Base-by-base conservation (phyloP, 2,888 invertebrate genomes). In the Torymus tubicola region DNA sequence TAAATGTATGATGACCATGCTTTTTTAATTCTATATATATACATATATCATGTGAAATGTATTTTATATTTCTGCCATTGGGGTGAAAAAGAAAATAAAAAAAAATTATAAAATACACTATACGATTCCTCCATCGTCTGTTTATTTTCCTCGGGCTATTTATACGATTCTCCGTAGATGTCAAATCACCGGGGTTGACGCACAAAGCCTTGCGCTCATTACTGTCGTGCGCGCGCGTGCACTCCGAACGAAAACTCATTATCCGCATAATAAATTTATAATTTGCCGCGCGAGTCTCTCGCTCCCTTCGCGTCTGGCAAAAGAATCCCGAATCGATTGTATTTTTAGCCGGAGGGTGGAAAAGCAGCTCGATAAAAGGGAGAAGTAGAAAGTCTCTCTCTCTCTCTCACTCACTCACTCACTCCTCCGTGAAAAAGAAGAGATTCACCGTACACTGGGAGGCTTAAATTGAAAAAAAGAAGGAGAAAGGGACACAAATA, bases 251-350 rank as follows among this genome's bases (percentile, higher is more conserved):
- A 77, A 80, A 72, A 72, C 73, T 77, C 73, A 65, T 81, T 73
- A 73, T 64, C 18, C 52, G 73, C 55, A 78, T 74, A 65, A 78
- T 70, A 70, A 73, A 81, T 73, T 74, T 69, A 73, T 81, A 78
- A 81, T 74, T 78, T 64, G 61, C 65, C 55, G 63, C 65, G 50
- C 70, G 50, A n/a, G n/a, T n/a, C n/a, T 70, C 64, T 24, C 14
- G 42, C 53, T 31, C 60, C 52, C 61, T 14, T 13, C 14, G 53
- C 1, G 2, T 50, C 24, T 18, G 69, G 53, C 21, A 31, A 50
- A 71, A 68, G 72, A 81, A 80, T 80, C 63, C 16, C 24, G 52
- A 74, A 77, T 77, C 81, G 73, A 78, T 78, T 71, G 75, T 71
- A 81, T 75, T 73, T 75, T 67, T 69, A 24, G 67, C 70, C 50